phyloP scores from a whole-genome alignment of 2,888 invertebrate genomes.

The Drosophila pseudotalamancana region DNA sequence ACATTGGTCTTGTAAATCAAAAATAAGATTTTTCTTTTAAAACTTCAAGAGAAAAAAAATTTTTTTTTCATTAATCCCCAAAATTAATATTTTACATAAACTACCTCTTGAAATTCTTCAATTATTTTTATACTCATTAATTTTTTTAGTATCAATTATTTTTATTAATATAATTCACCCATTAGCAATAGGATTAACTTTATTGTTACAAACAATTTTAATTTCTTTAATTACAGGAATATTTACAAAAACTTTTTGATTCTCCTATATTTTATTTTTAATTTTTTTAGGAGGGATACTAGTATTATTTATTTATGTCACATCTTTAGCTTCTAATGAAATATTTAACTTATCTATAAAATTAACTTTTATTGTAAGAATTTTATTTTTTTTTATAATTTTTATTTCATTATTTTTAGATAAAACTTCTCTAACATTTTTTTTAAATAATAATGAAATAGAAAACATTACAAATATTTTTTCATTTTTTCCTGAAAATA shows the following conservation, averaged over 20 bases:
- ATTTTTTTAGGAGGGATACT: constrained; percentile 88
- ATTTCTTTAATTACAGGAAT: constrained; percentile 85
- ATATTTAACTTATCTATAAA: constrained; percentile 84
- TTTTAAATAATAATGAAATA: constrained; percentile 83
- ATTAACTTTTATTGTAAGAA: constrained; percentile 68
- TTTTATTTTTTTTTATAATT: constrained; percentile 66
- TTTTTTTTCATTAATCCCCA: constrained; percentile 88
- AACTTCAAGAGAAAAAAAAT: constrained; percentile 86
- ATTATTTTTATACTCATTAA: constrained; percentile 57
- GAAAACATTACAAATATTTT: constrained; percentile 73
- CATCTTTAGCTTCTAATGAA: constrained; percentile 87
- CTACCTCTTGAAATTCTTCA: constrained; percentile 86
- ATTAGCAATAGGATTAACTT: constrained; percentile 85
- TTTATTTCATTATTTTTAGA: constrained; percentile 46
- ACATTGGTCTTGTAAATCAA: constrained; percentile 89
- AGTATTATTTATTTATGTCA: constrained; percentile 88
- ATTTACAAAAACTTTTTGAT: constrained; percentile 86
- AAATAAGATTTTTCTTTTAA: constrained; percentile 86
- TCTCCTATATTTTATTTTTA: constrained; percentile 87
- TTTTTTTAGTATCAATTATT: constrained; percentile 36
- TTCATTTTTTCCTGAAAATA: constrained; percentile 79
- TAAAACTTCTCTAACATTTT: constrained; percentile 75
- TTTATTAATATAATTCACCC: constrained; percentile 85
- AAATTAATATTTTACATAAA: constrained; percentile 89
- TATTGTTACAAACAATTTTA: constrained; percentile 86